Evolutionary conservation across 2,888 invertebrate genomes (phyloP).

Genomic region (Clepsis dumicolana): DNA sequence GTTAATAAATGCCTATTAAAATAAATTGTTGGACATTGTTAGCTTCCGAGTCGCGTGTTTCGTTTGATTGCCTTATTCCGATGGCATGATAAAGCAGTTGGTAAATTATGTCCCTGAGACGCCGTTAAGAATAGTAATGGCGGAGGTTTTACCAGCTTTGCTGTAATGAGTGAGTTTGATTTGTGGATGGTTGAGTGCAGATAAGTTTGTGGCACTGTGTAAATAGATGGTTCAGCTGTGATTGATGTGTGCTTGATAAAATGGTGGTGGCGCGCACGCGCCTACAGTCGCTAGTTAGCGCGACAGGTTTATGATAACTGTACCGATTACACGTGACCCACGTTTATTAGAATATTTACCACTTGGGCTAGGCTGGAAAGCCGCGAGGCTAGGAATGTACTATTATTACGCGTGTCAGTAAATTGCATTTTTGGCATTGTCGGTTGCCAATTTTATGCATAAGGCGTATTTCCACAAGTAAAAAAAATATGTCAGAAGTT

Average conservation of each 20-base stretch:
- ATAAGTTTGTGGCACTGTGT: not conserved
- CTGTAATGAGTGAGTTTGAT: slow-evolving; percentile 38
- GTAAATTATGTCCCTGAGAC: slow-evolving; percentile 35
- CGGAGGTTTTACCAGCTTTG: slow-evolving; percentile 24
- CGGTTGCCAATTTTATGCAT: too few relatives aligned
- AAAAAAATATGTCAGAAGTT: too few relatives aligned
- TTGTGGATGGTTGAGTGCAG: not conserved
- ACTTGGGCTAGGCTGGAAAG: not conserved
- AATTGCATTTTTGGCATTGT: too few relatives aligned
- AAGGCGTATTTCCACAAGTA: too few relatives aligned
- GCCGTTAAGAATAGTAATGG: slow-evolving; percentile 39
- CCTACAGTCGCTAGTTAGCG: not conserved
- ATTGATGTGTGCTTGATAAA: not conserved
- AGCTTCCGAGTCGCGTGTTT: slow-evolving; percentile 46
- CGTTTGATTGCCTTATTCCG: slow-evolving; percentile 43
- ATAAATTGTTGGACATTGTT: slow-evolving; percentile 49
- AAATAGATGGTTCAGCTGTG: not conserved
- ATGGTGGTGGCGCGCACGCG: not conserved
- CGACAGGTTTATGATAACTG: not conserved
- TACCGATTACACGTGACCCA: not conserved
- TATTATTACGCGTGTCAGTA: too few relatives aligned
- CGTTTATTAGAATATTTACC: not conserved
- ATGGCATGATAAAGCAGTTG: slow-evolving; percentile 43
- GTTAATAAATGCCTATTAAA: slow-evolving; percentile 49
- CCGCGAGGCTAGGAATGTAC: too few relatives aligned